A percentile compares a stretch with the other conserved stretches of the same genome.
Evolutionary conservation across 1,140 invertebrate species (phyloP).

Genomic region (Thaumetopoea pityocampa): DNA sequence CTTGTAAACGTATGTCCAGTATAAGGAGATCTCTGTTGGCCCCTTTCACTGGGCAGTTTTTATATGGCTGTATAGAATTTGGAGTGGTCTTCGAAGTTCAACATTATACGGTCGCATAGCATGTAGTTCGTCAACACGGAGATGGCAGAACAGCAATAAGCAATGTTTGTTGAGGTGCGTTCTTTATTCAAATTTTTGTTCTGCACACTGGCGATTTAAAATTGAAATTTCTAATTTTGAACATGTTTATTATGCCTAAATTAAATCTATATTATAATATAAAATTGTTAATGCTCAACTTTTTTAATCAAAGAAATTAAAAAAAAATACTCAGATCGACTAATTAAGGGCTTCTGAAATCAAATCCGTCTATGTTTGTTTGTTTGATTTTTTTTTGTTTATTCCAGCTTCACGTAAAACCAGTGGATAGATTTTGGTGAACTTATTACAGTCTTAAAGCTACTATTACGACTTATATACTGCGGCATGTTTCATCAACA

Average conservation of each 20-base stretch:
- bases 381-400: no score
- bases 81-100: conserved; percentile 18
- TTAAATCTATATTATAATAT: no score
- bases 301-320: no score
- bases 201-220: conserved; percentile 25
- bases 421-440: no score
- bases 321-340: no score
- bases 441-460: no score
- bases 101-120: conserved; percentile 9
- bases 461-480: no score
- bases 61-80: conserved; percentile 3
- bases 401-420: no score
- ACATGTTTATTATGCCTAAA: conserved; percentile 4
- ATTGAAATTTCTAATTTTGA: conserved; percentile 1
- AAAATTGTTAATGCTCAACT: no score
- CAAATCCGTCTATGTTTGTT: no score
- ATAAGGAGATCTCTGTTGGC: conserved; percentile 7
- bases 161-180: conserved; percentile 40
- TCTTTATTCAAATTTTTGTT: conserved; percentile 39
- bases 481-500: no score
- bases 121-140: conserved; percentile 35
- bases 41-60: conserved; percentile 16
- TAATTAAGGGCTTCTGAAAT: no score
- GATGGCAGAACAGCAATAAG: conserved; percentile 39
- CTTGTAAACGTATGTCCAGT: conserved; percentile 32